These are phyloP conservation scores for Sminthurides aquaticus DNA, from an alignment of 2,888 invertebrate genomes.

Conservation along the genomic window DNA sequence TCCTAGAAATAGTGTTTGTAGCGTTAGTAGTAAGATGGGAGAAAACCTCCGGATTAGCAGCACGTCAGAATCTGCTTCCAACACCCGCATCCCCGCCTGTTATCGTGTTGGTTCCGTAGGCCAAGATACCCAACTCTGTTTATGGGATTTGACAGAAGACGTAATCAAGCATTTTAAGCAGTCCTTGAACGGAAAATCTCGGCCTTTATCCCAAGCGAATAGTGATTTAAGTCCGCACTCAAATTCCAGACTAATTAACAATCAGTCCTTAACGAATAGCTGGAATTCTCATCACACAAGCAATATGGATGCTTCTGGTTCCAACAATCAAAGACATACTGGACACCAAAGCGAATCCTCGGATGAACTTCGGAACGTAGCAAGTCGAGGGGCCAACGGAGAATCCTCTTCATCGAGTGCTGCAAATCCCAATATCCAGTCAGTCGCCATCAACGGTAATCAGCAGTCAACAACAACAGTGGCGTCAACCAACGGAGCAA, in stretches of 20 bases:
- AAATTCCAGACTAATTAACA: conserved; percentile 38
- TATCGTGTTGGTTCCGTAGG: conserved; percentile 89
- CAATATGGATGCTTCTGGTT: neutral
- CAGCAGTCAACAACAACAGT: too few relatives aligned
- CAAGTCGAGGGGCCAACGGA: conserved; percentile 3
- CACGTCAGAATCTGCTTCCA: conserved; percentile 36
- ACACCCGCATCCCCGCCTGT: conserved; percentile 51
- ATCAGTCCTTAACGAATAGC: conserved; percentile 18
- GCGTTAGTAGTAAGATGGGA: conserved; percentile 33
- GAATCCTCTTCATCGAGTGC: neutral
- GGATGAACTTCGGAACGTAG: neutral
- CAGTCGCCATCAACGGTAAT: conserved; percentile 11
- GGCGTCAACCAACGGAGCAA: conserved; percentile 22
- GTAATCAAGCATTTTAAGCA: conserved; percentile 55
- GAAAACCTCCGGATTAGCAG: conserved; percentile 25
- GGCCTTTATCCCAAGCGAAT: conserved; percentile 41
- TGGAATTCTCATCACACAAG: conserved; percentile 11
- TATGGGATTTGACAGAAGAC: conserved; percentile 98
- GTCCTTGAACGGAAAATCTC: conserved; percentile 27
- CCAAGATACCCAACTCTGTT: conserved; percentile 93
- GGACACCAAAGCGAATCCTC: neutral
- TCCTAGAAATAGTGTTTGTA: conserved; percentile 32
- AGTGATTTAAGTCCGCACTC: conserved; percentile 38
- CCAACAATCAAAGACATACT: neutral
- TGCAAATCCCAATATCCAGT: neutral